Evolutionary conservation across 2,888 invertebrate genomes (phyloP), one percentile per base, ranked within the genome.

Genomic region (Xestia ashworthii): DNA sequence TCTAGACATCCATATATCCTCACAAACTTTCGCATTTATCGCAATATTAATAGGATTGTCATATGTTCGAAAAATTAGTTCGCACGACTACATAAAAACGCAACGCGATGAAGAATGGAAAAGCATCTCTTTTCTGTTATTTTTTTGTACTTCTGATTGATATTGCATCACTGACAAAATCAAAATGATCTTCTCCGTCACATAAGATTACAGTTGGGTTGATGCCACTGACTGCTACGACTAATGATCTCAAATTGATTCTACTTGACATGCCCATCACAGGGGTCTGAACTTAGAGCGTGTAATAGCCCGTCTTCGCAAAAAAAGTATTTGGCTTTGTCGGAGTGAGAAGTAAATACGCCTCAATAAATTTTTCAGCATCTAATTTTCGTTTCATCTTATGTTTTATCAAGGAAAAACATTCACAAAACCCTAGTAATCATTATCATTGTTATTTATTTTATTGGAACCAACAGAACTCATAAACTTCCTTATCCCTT

Each of bases 261-360:
- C 46, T 48, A 75, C 46, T 75, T 75, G 16, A 48, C 9, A 48
- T 58, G 74, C 46, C 38, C 48, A 75, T 75, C 38, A 41, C 19
- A 60, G 16, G 48, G 22, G 12, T 38, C 32, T 38, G 74, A 44
- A 41, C 41, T n/a, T 44, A 41, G 0, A 14, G 14, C 3, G n/a
- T 14, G 5, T 38, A 38, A 38, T 19, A 9, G 11, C 38, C n/a
- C 0, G 22, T 9, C 11, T 62, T 14, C 6, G 1, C 14, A 65
- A 65, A 44, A 65, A 38, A 65, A 44, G 32, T n/a, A 44, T 44
- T n/a, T 3, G 8, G 0, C 1, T 44, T 14, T 64, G 22, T 64
- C 41, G 16, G 32, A 16, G 32, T 60, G 8, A 14, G 8, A 41
- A 38, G 11, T 38, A 5, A 14, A 14, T 9, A 41, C 19, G n/a